Conservation (phyloP, 2,888 invertebrate genomes). For the Cyclophora punctaria region DNA sequence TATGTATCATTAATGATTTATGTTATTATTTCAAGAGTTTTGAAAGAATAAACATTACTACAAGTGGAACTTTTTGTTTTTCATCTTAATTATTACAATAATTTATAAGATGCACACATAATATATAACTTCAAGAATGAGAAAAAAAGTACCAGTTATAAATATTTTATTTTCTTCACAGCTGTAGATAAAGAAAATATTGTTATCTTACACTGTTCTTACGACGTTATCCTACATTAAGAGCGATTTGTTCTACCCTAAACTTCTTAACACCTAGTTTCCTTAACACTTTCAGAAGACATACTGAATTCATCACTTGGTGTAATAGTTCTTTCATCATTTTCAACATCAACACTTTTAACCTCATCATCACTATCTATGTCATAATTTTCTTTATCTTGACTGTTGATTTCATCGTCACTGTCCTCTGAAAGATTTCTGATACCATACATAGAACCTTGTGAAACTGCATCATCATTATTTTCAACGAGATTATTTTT, state of each 20-base stretch:
- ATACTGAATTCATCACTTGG: conserved; percentile 24
- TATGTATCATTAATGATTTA: neutral
- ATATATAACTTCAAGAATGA: too few relatives aligned
- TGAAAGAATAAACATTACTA: neutral
- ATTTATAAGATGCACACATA: neutral
- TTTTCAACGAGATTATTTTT: conserved; percentile 32
- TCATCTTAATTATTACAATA: too few relatives aligned
- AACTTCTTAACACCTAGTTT: conserved; percentile 43
- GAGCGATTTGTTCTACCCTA: too few relatives aligned
- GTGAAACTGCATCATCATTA: conserved; percentile 22
- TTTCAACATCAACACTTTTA: neutral
- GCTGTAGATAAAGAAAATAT: too few relatives aligned
- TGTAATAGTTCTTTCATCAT: conserved; percentile 17
- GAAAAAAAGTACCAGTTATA: too few relatives aligned
- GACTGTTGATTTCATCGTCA: conserved; percentile 13
- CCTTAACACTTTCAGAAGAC: conserved; percentile 38
- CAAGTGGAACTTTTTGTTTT: too few relatives aligned
- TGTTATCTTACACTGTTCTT: too few relatives aligned
- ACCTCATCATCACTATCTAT: conserved; percentile 3
- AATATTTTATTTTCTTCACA: too few relatives aligned
- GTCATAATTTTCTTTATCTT: too few relatives aligned
- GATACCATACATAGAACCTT: conserved; percentile 26
- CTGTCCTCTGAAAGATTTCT: conserved; percentile 30
- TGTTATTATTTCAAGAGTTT: neutral
- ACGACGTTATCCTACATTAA: too few relatives aligned